A percentile compares a stretch with the other conserved stretches of the same genome.
phyloP scores from a whole-genome alignment of 2,797 vertebrate species.

The Ataeniobius toweri region DNA sequence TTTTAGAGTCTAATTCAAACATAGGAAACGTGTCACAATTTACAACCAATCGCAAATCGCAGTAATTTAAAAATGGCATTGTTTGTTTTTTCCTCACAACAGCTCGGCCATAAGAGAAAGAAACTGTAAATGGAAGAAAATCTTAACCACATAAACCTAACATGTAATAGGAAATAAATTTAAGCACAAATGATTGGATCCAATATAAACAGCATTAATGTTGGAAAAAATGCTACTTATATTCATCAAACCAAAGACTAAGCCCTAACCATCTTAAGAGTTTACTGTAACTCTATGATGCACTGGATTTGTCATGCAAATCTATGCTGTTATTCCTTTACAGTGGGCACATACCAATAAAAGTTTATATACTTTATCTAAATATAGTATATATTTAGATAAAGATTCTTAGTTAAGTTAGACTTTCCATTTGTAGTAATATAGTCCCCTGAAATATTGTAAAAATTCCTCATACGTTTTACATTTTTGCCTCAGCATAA shows the following conservation, averaged over 20 bases:
- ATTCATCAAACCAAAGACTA: slow-evolving; percentile 1
- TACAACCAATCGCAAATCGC: background rate
- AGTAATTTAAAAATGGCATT: background rate
- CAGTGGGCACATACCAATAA: background rate
- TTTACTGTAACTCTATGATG: slow-evolving; percentile 22
- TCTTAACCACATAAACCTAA: too few species aligned
- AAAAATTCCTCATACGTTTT: too few species aligned
- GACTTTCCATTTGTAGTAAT: background rate
- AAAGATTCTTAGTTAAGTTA: slow-evolving; percentile 1
- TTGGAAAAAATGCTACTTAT: slow-evolving; percentile 9
- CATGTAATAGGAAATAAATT: background rate
- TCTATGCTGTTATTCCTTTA: slow-evolving; percentile 1
- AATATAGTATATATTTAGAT: background rate
- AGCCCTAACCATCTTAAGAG: slow-evolving; percentile 29
- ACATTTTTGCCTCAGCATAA: too few species aligned
- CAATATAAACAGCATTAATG: slow-evolving; percentile 1
- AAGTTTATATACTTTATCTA: too few species aligned
- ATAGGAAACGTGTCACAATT: background rate
- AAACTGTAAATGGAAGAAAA: too few species aligned
- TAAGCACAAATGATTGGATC: slow-evolving; percentile 1
- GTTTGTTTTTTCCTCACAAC: background rate
- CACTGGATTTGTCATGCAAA: slow-evolving; percentile 8
- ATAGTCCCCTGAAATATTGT: too few species aligned
- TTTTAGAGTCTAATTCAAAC: background rate
- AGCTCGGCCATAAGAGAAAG: background rate